Percentiles rank a stretch among this genome's conserved stretches.
Evolutionary conservation across 1,140 invertebrate species (phyloP).

Genomic region (Macrosteles quadrilineatus): DNA sequence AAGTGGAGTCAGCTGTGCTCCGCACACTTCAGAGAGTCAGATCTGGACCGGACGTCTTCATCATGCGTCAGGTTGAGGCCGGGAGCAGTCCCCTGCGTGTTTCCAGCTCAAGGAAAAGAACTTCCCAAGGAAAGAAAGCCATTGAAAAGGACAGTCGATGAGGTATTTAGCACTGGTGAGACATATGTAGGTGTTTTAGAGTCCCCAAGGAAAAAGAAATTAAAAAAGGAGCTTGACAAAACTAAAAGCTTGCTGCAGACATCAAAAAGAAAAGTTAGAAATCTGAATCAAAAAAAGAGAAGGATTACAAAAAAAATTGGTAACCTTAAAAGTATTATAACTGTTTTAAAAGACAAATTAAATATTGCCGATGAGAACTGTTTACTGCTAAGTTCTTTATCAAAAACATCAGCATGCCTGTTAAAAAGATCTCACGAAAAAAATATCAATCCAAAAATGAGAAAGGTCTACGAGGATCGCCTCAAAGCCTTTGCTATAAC

Average conservation of each 20-base stretch:
- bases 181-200: too few relatives aligned
- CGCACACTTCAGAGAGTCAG: slow-evolving; percentile 33
- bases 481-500: slow-evolving; percentile 46
- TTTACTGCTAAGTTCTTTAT: slow-evolving; percentile 17
- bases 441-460: slow-evolving; percentile 25
- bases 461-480: slow-evolving; percentile 23
- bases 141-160: not conserved
- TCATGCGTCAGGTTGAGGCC: slow-evolving; percentile 28
- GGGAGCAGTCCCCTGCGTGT: slow-evolving; percentile 34
- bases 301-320: slow-evolving; percentile 23
- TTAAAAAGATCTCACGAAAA: slow-evolving; percentile 23
- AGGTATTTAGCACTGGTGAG: too few relatives aligned
- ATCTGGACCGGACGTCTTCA: slow-evolving; percentile 31
- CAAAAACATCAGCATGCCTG: slow-evolving; percentile 30
- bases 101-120: slow-evolving; percentile 21
- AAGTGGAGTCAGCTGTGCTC: slow-evolving; percentile 27
- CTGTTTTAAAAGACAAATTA: slow-evolving; percentile 3
- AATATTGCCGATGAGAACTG: slow-evolving; percentile 19
- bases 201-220: slow-evolving; percentile 8
- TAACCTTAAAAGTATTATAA: slow-evolving; percentile 14
- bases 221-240: slow-evolving; percentile 15
- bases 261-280: slow-evolving; percentile 24
- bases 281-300: not conserved
- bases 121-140: not conserved
- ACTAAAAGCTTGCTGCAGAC: not conserved